phyloP scores from a whole-genome alignment of 2,888 invertebrate species.

The Cephus pygmeus region DNA sequence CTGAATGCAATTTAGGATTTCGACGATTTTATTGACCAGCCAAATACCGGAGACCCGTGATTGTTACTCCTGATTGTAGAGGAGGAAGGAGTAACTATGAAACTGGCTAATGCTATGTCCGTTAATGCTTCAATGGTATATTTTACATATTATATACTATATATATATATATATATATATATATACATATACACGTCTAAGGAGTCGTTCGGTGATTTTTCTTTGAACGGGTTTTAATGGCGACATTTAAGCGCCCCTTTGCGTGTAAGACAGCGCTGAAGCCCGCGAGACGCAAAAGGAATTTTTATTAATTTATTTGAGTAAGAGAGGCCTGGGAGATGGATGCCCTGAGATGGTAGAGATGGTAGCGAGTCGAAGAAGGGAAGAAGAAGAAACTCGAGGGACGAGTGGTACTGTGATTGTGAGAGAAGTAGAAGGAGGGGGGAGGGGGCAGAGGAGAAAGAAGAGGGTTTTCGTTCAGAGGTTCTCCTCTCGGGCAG shows the following conservation, averaged over 20 bases:
- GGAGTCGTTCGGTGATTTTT: neutral
- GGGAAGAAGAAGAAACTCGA: neutral
- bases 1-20: neutral
- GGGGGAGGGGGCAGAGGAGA: slow-evolving; percentile 8
- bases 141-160: neutral
- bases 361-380: neutral
- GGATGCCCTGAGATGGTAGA: neutral
- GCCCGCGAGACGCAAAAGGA: neutral
- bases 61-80: neutral
- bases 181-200: neutral
- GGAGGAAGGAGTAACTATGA: neutral
- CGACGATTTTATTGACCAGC: neutral
- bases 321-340: neutral
- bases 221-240: neutral
- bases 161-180: no score
- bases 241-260: neutral
- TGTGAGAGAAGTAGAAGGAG: slow-evolving; percentile 14
- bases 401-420: neutral
- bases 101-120: neutral
- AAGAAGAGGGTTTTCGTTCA: slow-evolving; percentile 11
- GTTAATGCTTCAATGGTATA: neutral
- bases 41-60: neutral
- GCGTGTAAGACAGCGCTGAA: neutral
- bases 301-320: slow-evolving; percentile 8
- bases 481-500: slow-evolving; percentile 10